Evolutionary conservation across 2,888 invertebrate genomes (phyloP).

Genomic region (Steinernema scapterisci): DNA sequence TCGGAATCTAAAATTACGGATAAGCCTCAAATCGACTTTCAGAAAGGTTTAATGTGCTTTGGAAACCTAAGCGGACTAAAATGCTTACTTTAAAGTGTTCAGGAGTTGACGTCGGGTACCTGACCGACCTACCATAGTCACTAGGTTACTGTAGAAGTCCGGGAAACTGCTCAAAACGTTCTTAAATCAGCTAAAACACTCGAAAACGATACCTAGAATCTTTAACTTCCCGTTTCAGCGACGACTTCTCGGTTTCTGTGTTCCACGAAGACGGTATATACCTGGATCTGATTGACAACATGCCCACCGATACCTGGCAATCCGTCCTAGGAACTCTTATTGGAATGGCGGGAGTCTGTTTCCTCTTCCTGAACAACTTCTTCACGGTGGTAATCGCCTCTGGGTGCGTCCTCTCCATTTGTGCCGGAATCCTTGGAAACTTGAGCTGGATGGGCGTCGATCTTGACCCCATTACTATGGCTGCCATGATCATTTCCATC

Average conservation of each 20-base stretch:
- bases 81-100: neutral
- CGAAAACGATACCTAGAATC: too few relatives aligned
- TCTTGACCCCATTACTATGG: slow-evolving; percentile 66
- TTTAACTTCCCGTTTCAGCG: slow-evolving; percentile 19
- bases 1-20: too few relatives aligned
- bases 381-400: slow-evolving; percentile 64
- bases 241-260: slow-evolving; percentile 58
- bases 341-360: slow-evolving; percentile 64
- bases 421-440: slow-evolving; percentile 60
- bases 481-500: slow-evolving; percentile 63
- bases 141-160: too few relatives aligned
- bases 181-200: too few relatives aligned
- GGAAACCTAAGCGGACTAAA: neutral
- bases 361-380: slow-evolving; percentile 61
- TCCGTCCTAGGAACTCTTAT: slow-evolving; percentile 47
- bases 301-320: slow-evolving; percentile 66
- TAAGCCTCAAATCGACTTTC: too few relatives aligned
- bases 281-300: slow-evolving; percentile 65
- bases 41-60: neutral
- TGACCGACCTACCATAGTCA: too few relatives aligned
- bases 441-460: slow-evolving; percentile 60
- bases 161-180: too few relatives aligned
- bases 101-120: too few relatives aligned
- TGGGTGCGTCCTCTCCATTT: slow-evolving; percentile 58
- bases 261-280: slow-evolving; percentile 65